A percentile compares a stretch with the other conserved stretches of the same genome.
Evolutionary conservation across 1,140 invertebrate species (phyloP).

Genomic region (Phthorimaea operculella): DNA sequence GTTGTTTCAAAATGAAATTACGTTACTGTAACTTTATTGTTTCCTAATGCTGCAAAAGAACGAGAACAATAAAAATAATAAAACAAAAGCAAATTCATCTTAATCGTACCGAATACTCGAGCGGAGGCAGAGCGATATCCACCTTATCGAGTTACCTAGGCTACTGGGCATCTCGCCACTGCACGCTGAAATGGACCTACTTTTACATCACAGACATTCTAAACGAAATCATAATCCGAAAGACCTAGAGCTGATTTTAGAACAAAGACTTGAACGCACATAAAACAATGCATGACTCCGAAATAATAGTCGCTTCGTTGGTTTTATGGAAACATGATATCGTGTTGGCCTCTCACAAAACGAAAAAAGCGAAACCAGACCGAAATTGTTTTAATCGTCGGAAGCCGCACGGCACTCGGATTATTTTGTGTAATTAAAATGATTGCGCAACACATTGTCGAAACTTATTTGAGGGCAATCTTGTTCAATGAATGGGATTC

Average conservation of each 20-base stretch:
- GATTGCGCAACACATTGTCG: constrained; percentile 12
- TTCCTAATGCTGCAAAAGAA: too few species aligned
- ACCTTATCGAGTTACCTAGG: constrained; percentile 65
- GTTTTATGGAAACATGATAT: constrained; percentile 67
- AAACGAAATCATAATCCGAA: not conserved
- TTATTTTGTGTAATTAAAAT: constrained; percentile 46
- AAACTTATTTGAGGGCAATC: not conserved
- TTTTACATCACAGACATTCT: not conserved
- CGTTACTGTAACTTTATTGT: too few species aligned
- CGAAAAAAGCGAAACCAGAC: constrained; percentile 55
- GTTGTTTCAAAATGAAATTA: too few species aligned
- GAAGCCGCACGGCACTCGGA: constrained; percentile 44
- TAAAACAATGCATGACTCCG: constrained; percentile 8
- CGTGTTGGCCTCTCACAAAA: constrained; percentile 62
- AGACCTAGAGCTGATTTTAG: not conserved
- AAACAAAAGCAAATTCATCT: constrained; percentile 60
- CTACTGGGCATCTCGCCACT: constrained; percentile 52
- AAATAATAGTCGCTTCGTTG: constrained; percentile 64
- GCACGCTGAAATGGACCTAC: constrained; percentile 20
- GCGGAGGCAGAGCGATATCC: constrained; percentile 59
- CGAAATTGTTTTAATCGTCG: constrained; percentile 67
- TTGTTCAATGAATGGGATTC: too few species aligned
- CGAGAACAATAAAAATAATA: constrained; percentile 30
- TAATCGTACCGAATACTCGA: constrained; percentile 64
- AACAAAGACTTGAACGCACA: not conserved